phyloP scores from a whole-genome alignment of 2,888 invertebrate genomes.

The Nephrocerus scutellatus region DNA sequence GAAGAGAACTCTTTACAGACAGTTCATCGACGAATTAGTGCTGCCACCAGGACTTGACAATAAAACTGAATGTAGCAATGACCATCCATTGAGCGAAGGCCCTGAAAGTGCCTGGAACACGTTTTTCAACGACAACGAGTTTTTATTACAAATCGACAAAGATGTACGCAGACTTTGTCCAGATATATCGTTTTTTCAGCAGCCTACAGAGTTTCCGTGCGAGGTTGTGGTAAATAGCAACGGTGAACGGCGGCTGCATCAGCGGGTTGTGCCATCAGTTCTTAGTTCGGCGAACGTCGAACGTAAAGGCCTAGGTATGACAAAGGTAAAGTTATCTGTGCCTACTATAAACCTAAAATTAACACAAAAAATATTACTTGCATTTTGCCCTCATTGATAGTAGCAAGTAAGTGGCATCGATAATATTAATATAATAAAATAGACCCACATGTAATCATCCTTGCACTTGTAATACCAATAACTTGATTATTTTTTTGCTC shows the following conservation, averaged over 20 bases:
- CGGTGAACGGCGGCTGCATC: constrained; percentile 76
- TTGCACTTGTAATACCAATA: no score
- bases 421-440: constrained; percentile 2
- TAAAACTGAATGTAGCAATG: constrained; percentile 49
- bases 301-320: constrained; percentile 78
- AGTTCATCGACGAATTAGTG: constrained; percentile 83
- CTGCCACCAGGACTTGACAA: constrained; percentile 68
- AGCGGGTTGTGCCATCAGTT: constrained; percentile 78
- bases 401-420: constrained; percentile 32
- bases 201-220: constrained; percentile 85
- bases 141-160: constrained; percentile 94
- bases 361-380: constrained; percentile 8
- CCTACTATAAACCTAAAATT: constrained; percentile 10
- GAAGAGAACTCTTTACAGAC: constrained; percentile 73
- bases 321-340: constrained; percentile 60
- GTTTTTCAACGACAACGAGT: constrained; percentile 96
- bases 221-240: constrained; percentile 69
- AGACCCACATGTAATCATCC: no score
- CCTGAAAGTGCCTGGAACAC: constrained; percentile 92
- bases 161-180: constrained; percentile 91
- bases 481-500: constrained; percentile 14
- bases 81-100: constrained; percentile 89
- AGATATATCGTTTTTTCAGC: constrained; percentile 96
- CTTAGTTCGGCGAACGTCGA: constrained; percentile 83
- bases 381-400: constrained; percentile 15